These are phyloP conservation scores for Echiichthys vipera DNA, from an alignment of 2,797 vertebrate genomes.

Conservation along the genomic window DNA sequence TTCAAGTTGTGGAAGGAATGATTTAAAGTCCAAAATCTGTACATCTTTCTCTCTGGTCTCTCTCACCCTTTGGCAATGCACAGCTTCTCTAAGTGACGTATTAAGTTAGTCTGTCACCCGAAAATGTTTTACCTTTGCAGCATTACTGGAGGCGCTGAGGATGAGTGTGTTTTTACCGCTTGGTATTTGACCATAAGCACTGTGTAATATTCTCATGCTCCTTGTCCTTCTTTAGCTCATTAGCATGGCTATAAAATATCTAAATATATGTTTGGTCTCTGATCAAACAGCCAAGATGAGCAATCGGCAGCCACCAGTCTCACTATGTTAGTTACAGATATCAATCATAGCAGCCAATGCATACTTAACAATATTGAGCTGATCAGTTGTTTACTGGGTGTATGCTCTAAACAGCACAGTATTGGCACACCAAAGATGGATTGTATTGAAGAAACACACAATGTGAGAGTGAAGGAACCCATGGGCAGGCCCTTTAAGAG, in stretches of 20 bases:
- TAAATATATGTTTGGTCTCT: conserved; percentile 20
- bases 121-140: conserved; percentile 56
- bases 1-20: conserved; percentile 27
- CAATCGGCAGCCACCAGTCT: no score
- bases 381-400: no score
- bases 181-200: conserved; percentile 47
- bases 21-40: conserved; percentile 19
- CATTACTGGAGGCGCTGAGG: conserved; percentile 33
- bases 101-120: conserved; percentile 49
- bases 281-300: no score
- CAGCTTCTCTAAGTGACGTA: conserved; percentile 39
- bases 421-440: no score
- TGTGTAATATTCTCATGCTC: conserved; percentile 28
- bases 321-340: no score
- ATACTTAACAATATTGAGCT: no score
- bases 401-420: no score
- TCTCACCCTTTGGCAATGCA: conserved; percentile 26
- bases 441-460: no score
- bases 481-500: no score
- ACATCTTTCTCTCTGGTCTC: background rate
- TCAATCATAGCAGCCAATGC: no score
- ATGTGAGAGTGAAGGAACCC: no score
- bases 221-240: conserved; percentile 34
- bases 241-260: conserved; percentile 36
- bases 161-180: conserved; percentile 47